phyloP scores from a whole-genome alignment of 2,113 vertebrate genomes.

The Marcusenius ussheri region DNA sequence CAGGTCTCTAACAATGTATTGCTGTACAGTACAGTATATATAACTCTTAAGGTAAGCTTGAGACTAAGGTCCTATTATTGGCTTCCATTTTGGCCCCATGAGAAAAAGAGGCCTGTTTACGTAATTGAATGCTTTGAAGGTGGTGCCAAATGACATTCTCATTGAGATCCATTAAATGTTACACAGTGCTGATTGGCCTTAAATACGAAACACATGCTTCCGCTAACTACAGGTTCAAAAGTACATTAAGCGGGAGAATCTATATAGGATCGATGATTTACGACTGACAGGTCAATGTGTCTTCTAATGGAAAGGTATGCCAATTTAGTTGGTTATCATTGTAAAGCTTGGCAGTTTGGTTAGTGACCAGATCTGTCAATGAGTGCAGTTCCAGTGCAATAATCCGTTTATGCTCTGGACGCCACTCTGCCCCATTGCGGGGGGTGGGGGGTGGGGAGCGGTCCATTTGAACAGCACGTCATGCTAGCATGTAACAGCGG shows the following conservation, averaged over 20 bases:
- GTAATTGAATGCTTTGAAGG: neutral
- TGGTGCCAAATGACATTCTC: neutral
- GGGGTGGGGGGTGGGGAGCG: neutral
- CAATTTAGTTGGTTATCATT: neutral
- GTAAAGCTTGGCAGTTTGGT: neutral
- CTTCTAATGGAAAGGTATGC: neutral
- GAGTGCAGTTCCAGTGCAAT: neutral
- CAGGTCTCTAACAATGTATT: neutral
- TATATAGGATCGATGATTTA: neutral
- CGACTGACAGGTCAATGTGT: neutral
- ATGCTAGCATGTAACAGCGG: neutral
- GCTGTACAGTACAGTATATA: neutral
- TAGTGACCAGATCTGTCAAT: neutral
- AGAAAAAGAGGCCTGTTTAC: neutral
- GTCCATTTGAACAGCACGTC: neutral
- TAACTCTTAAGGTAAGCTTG: neutral
- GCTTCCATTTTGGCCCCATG: neutral
- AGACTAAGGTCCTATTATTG: neutral
- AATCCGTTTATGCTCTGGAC: neutral
- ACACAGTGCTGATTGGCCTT: neutral
- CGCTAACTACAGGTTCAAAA: neutral
- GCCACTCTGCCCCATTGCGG: neutral
- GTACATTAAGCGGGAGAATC: neutral
- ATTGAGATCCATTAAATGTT: neutral
- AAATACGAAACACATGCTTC: neutral